A percentile compares a stretch with the other conserved stretches of the same genome.
Conservation (phyloP, 1,140 invertebrate genomes). For the Ridgeia piscesae region DNA sequence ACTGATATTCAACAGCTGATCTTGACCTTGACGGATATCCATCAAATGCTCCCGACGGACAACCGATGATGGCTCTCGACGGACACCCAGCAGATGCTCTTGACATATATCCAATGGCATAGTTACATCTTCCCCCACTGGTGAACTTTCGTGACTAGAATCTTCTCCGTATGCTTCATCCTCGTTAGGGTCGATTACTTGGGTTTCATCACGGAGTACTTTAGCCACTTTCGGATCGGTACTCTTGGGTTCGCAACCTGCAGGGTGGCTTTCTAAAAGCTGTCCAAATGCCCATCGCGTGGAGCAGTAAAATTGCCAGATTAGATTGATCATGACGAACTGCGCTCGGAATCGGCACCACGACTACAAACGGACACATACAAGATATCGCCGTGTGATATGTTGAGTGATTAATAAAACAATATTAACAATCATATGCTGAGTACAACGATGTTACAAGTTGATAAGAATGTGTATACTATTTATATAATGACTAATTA, state of each 20-base stretch:
- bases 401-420: too few species aligned
- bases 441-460: too few species aligned
- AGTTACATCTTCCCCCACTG: neutral
- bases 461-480: too few species aligned
- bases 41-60: too few species aligned
- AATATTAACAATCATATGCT: too few species aligned
- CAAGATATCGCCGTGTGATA: neutral
- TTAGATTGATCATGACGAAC: neutral
- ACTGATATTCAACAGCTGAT: too few species aligned
- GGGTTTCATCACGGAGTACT: neutral
- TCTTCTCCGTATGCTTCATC: neutral
- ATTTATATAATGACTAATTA: too few species aligned
- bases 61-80: too few species aligned
- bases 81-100: too few species aligned
- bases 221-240: neutral
- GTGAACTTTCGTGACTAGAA: neutral
- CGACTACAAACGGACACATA: neutral
- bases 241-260: neutral
- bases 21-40: too few species aligned
- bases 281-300: neutral
- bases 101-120: neutral
- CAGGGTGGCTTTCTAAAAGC: neutral
- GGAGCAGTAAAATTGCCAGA: neutral
- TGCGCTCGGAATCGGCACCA: neutral
- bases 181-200: neutral